Evolutionary conservation across 2,797 vertebrate genomes (phyloP).

Genomic region (Mus spretus): DNA sequence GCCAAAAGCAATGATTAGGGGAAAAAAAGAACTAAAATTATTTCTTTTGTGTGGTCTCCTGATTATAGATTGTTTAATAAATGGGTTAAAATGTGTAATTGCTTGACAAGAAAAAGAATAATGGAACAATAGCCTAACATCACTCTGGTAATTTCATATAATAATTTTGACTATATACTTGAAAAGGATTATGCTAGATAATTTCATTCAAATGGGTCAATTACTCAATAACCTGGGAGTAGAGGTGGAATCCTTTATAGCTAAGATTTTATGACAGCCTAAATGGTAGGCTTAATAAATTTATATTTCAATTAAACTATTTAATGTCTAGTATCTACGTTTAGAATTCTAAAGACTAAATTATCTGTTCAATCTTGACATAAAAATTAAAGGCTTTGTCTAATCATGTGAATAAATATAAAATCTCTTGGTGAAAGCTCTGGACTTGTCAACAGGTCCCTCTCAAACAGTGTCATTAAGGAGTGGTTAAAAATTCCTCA

Average conservation of each 20-base stretch:
- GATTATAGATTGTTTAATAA: slow-evolving; percentile 67
- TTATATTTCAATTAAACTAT: slow-evolving; percentile 68
- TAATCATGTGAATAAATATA: slow-evolving; percentile 62
- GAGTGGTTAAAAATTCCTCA: background rate
- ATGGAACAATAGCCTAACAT: slow-evolving; percentile 47
- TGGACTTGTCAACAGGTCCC: background rate
- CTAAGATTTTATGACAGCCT: slow-evolving; percentile 64
- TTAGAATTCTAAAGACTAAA: slow-evolving; percentile 65
- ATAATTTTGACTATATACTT: slow-evolving; percentile 58
- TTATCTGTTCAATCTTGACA: slow-evolving; percentile 70
- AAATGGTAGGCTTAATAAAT: slow-evolving; percentile 61
- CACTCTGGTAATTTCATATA: slow-evolving; percentile 23
- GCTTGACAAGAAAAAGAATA: slow-evolving; percentile 71
- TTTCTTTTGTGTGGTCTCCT: slow-evolving; percentile 36
- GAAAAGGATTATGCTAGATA: slow-evolving; percentile 54
- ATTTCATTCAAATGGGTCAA: slow-evolving; percentile 70
- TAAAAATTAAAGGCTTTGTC: slow-evolving; percentile 61
- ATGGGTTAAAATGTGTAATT: slow-evolving; percentile 44
- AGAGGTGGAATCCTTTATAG: slow-evolving; percentile 1
- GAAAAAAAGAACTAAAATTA: slow-evolving; percentile 20
- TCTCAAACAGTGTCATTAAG: slow-evolving; percentile 8
- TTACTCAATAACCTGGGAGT: slow-evolving; percentile 65
- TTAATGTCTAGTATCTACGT: slow-evolving; percentile 61
- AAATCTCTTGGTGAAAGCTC: slow-evolving; percentile 4
- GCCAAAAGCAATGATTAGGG: slow-evolving; percentile 16